Evolutionary conservation across 2,797 vertebrate species (phyloP).

Genomic region (Enteromius treurensis): DNA sequence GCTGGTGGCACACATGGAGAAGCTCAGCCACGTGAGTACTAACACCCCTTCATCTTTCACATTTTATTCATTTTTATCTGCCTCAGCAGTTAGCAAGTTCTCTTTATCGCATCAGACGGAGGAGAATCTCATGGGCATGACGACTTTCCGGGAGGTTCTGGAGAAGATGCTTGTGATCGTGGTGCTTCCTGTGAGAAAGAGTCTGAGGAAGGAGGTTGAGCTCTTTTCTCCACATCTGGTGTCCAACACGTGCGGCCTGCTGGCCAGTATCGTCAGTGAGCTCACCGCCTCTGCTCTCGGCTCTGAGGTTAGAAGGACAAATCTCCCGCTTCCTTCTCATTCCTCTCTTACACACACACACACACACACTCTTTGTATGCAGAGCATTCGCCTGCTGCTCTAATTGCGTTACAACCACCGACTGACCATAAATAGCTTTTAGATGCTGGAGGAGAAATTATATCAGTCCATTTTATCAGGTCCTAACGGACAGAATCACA

Average conservation of each 20-base stretch:
- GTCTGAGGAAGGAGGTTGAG: conserved; percentile 93
- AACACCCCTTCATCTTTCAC: not conserved
- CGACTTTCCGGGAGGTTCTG: conserved; percentile 95
- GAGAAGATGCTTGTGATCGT: conserved; percentile 99
- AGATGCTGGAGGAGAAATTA: conserved; percentile 22
- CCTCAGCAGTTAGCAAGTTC: not conserved
- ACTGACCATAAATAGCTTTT: conserved; percentile 50
- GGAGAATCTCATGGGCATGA: conserved; percentile 97
- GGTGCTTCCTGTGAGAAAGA: conserved; percentile 94
- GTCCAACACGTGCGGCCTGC: conserved; percentile 94
- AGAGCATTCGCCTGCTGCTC: conserved; percentile 20
- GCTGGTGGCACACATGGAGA: conserved; percentile 97
- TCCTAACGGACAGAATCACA: not conserved
- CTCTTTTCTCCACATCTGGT: conserved; percentile 97
- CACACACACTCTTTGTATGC: conserved; percentile 15
- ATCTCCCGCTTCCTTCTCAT: not conserved
- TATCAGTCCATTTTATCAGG: conserved; percentile 29
- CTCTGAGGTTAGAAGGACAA: conserved; percentile 85
- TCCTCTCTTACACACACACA: too few species aligned
- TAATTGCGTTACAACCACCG: conserved; percentile 49
- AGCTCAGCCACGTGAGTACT: conserved; percentile 90
- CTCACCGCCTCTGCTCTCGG: conserved; percentile 96
- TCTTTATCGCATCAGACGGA: conserved; percentile 80
- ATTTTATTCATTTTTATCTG: not conserved
- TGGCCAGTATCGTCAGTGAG: conserved; percentile 97